Evolutionary conservation across 2,888 invertebrate genomes (phyloP).

Genomic region (Watsonalla binaria): DNA sequence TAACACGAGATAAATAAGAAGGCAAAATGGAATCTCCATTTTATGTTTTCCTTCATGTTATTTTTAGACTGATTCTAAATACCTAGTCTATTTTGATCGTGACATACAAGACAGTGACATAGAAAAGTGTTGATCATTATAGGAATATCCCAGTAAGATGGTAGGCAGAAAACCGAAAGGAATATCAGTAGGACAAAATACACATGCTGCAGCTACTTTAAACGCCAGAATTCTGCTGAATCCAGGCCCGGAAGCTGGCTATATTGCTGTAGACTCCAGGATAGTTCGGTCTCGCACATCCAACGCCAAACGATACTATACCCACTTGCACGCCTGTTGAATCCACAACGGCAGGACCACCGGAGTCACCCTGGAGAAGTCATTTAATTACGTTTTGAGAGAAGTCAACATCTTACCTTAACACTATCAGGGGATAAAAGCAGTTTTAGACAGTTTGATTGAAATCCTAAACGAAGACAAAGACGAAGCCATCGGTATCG

Average conservation of each 20-base stretch:
- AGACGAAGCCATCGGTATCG: no score
- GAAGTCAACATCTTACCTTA: not conserved
- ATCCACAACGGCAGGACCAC: constrained; percentile 41
- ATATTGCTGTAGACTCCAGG: constrained; percentile 49
- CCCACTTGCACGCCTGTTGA: constrained; percentile 26
- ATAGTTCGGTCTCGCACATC: constrained; percentile 39
- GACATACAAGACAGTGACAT: not conserved
- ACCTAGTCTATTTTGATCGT: no score
- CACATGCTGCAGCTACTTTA: constrained; percentile 6
- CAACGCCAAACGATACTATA: constrained; percentile 42
- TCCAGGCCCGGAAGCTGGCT: constrained; percentile 30
- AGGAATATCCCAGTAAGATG: no score
- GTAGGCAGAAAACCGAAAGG: no score
- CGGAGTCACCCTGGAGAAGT: constrained; percentile 53
- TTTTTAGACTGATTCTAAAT: no score
- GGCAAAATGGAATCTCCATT: no score
- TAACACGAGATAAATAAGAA: no score
- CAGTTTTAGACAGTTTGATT: no score
- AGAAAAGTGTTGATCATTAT: not conserved
- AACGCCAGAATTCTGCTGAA: constrained; percentile 22
- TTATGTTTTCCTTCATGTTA: no score
- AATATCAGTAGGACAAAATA: not conserved
- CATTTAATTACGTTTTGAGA: no score
- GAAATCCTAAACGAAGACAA: no score
- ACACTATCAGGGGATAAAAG: no score